Conservation (phyloP, 2,113 vertebrate species). For the Chaetodon trifascialis region DNA sequence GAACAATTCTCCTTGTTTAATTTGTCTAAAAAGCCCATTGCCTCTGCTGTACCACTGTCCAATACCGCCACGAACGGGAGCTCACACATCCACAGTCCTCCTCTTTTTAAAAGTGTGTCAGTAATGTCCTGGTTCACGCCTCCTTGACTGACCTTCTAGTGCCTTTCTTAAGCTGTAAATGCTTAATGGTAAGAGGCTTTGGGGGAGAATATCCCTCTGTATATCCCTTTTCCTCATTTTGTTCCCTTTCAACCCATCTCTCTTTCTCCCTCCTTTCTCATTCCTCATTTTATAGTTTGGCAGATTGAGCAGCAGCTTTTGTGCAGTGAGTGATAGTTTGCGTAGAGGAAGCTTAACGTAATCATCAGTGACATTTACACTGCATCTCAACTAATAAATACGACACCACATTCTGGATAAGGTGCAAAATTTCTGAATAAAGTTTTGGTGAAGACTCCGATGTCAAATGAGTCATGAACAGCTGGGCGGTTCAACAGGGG, state of each 20-base stretch:
- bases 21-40: conserved; percentile 37
- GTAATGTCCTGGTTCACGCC: conserved; percentile 20
- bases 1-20: conserved; percentile 54
- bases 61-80: background rate
- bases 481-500: conserved; percentile 5
- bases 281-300: conserved; percentile 41
- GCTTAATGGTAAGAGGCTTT: conserved; percentile 82
- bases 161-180: conserved; percentile 75
- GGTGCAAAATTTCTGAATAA: background rate
- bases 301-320: conserved; percentile 28
- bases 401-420: background rate
- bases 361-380: conserved; percentile 25
- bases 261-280: conserved; percentile 16
- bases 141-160: conserved; percentile 68
- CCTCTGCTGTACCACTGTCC: conserved; percentile 17
- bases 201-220: conserved; percentile 57
- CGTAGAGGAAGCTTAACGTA: conserved; percentile 31
- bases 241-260: conserved; percentile 10
- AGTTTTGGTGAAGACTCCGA: background rate
- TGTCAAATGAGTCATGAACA: conserved; percentile 13
- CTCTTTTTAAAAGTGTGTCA: conserved; percentile 28
- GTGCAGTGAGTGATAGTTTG: conserved; percentile 20
- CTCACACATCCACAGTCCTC: background rate
- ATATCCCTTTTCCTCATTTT: conserved; percentile 41
- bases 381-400: conserved; percentile 11